phyloP scores from a whole-genome alignment of 2,797 vertebrate species.

The Gobio occitaniae region DNA sequence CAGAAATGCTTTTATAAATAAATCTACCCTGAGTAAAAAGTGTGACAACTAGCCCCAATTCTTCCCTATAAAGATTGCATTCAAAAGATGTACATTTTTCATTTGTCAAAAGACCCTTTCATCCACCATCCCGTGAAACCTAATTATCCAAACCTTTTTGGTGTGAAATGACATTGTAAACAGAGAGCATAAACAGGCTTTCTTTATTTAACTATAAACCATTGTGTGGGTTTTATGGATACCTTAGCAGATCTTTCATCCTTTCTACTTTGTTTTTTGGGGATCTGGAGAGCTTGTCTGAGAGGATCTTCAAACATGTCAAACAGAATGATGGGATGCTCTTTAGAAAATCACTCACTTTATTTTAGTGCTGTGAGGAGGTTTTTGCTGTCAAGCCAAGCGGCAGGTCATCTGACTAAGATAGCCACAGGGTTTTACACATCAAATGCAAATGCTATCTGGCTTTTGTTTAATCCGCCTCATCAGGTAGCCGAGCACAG shows the following conservation, averaged over 20 bases:
- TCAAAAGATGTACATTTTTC: background rate
- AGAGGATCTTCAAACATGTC: conserved; percentile 44
- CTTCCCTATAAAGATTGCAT: background rate
- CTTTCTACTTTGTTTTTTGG: conserved; percentile 6
- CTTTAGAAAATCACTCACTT: conserved; percentile 46
- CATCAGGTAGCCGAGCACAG: conserved; percentile 73
- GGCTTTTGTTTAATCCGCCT: conserved; percentile 74
- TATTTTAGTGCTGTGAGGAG: conserved; percentile 36
- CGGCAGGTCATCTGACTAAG: conserved; percentile 23
- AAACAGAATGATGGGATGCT: conserved; percentile 48
- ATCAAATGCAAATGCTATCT: conserved; percentile 72
- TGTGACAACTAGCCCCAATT: background rate
- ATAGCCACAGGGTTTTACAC: conserved; percentile 49
- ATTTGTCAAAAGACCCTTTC: background rate
- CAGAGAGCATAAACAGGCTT: background rate
- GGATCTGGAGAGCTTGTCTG: conserved; percentile 23
- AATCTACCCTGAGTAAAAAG: background rate
- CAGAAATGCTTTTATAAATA: background rate
- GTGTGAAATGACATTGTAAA: conserved; percentile 12
- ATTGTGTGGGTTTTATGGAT: conserved; percentile 13
- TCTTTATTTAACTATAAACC: conserved; percentile 18
- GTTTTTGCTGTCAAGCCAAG: conserved; percentile 23
- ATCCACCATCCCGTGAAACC: background rate
- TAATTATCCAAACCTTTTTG: conserved; percentile 15
- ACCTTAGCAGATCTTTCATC: background rate